These are phyloP conservation scores for Pachypanchax playfairii DNA, from an alignment of 2,113 vertebrate species.

Conservation along the genomic window DNA sequence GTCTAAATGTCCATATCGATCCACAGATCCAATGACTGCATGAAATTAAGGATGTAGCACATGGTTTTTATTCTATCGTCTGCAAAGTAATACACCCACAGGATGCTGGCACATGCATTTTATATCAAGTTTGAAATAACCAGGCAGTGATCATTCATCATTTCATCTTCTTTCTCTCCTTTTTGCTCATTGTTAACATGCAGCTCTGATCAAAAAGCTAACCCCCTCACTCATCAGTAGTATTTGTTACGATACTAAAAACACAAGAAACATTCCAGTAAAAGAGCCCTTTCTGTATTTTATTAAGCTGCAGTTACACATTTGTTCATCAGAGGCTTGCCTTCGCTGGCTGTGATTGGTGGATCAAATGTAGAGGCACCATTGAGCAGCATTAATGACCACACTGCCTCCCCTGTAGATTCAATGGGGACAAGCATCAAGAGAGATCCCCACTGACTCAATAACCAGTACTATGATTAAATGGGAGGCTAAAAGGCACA, in stretches of 20 bases:
- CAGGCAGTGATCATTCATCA: neutral
- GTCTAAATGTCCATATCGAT: conserved; percentile 18
- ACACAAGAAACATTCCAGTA: neutral
- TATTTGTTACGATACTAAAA: neutral
- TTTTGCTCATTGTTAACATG: neutral
- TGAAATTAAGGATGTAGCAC: neutral
- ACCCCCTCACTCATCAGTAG: neutral
- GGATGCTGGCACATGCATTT: neutral
- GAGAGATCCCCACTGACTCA: conserved; percentile 21
- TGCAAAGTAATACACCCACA: conserved; percentile 5
- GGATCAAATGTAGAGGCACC: neutral
- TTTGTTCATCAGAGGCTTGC: too few species aligned
- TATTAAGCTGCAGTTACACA: too few species aligned
- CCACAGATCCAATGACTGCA: conserved; percentile 6
- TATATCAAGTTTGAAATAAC: neutral
- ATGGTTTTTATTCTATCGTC: conserved; percentile 12
- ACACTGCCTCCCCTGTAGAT: neutral
- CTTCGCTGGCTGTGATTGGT: conserved; percentile 1
- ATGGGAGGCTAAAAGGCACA: conserved; percentile 13
- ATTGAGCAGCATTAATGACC: conserved; percentile 42
- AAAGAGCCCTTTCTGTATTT: too few species aligned
- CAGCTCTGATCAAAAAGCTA: conserved; percentile 9
- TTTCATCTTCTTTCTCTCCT: neutral
- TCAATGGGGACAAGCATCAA: conserved; percentile 31
- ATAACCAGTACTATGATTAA: conserved; percentile 16